phyloP scores from a whole-genome alignment of 2,113 vertebrate species.

The Lampris megalopsis region DNA sequence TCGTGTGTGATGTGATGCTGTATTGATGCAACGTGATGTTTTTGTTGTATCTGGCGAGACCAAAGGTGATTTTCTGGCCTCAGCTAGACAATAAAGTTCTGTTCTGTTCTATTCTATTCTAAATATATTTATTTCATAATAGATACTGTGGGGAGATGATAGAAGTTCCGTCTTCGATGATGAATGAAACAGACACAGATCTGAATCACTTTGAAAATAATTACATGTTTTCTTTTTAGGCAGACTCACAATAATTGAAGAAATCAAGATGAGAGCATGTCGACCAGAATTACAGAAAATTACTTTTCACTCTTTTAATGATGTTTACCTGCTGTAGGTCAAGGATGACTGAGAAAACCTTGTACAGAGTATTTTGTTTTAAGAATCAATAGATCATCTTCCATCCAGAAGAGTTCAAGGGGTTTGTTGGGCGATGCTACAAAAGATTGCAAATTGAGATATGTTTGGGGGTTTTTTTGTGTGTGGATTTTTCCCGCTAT shows the following conservation, averaged over 20 bases:
- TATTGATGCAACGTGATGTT: too few species aligned
- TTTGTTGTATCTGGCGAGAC: too few species aligned
- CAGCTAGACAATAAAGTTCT: too few species aligned
- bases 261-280: conserved; percentile 28
- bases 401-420: conserved; percentile 25
- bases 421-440: conserved; percentile 23
- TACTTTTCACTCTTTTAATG: conserved; percentile 9
- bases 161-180: conserved; percentile 21
- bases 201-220: conserved; percentile 25
- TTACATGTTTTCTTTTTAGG: conserved; percentile 37
- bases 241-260: conserved; percentile 32
- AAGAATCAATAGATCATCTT: background rate
- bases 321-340: conserved; percentile 12
- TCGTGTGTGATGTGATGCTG: too few species aligned
- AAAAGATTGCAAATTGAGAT: conserved; percentile 32
- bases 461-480: too few species aligned
- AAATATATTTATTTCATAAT: background rate
- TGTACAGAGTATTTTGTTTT: conserved; percentile 6
- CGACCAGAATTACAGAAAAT: conserved; percentile 18
- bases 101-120: too few species aligned
- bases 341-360: conserved; percentile 12
- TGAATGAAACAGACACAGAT: conserved; percentile 22
- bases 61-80: too few species aligned
- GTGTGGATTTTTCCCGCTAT: too few species aligned
- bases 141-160: conserved; percentile 12